Conservation (phyloP, 2,888 invertebrate species). For the Scaptomyza tumidula region DNA sequence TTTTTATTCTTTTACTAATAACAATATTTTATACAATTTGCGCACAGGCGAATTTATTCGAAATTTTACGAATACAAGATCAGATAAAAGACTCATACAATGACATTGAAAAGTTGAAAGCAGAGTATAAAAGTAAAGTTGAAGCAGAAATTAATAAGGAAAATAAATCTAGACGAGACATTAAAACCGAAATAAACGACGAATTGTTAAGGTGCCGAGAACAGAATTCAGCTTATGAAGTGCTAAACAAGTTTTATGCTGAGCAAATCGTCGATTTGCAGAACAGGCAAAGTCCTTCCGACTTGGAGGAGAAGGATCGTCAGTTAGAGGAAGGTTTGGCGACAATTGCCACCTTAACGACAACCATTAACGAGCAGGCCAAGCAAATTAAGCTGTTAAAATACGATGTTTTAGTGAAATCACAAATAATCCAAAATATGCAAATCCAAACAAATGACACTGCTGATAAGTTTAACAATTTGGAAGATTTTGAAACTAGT, state of each 20-base stretch:
- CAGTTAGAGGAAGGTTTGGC: slow-evolving; percentile 19
- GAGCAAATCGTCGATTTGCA: slow-evolving; percentile 36
- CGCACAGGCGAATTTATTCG: slow-evolving; percentile 22
- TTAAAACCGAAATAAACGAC: slow-evolving; percentile 4
- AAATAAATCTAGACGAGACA: slow-evolving; percentile 14
- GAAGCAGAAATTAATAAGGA: slow-evolving; percentile 30
- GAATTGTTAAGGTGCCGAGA: slow-evolving; percentile 32
- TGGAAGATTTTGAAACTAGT: slow-evolving; percentile 14
- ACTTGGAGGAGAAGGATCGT: slow-evolving; percentile 27
- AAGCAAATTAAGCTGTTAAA: slow-evolving; percentile 30
- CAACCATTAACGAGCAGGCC: slow-evolving; percentile 43
- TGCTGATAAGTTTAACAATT: slow-evolving; percentile 4
- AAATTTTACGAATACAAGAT: slow-evolving; percentile 41
- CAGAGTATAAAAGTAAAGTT: slow-evolving; percentile 38
- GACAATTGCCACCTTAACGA: slow-evolving; percentile 26
- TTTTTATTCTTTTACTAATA: slow-evolving; percentile 11
- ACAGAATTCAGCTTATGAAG: slow-evolving; percentile 30
- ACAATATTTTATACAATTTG: neutral
- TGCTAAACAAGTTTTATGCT: slow-evolving; percentile 36
- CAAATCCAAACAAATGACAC: slow-evolving; percentile 18
- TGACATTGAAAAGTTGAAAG: slow-evolving; percentile 42
- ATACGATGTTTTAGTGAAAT: slow-evolving; percentile 30
- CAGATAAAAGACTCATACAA: slow-evolving; percentile 33
- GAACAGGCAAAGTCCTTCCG: neutral
- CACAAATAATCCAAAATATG: slow-evolving; percentile 40